Percentiles rank a stretch among this genome's conserved stretches.
Evolutionary conservation across 2,113 vertebrate genomes (phyloP).

Genomic region (Erythrolamprus reginae): DNA sequence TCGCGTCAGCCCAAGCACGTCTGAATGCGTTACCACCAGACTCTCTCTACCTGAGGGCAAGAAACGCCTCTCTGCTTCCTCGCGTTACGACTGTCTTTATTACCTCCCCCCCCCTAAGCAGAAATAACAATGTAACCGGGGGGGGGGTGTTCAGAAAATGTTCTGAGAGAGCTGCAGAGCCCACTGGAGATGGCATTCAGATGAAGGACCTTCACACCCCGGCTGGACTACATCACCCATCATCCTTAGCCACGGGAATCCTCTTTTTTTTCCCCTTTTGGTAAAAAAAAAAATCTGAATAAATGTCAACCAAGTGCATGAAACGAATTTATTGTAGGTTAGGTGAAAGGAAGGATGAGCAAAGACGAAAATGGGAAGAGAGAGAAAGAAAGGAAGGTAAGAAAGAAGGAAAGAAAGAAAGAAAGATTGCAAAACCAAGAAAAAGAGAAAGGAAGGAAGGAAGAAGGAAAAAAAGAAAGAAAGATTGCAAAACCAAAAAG

Average conservation of each 20-base stretch:
- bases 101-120: not conserved
- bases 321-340: not conserved
- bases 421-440: too few species aligned
- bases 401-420: not conserved
- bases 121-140: not conserved
- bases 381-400: not conserved
- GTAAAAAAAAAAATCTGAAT: not conserved
- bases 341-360: not conserved
- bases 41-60: not conserved
- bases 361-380: not conserved
- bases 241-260: not conserved
- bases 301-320: not conserved
- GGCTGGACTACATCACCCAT: not conserved
- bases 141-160: not conserved
- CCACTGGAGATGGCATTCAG: not conserved
- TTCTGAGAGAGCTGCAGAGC: not conserved
- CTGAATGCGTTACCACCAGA: not conserved
- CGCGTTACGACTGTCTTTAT: not conserved
- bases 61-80: not conserved
- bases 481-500: too few species aligned
- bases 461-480: too few species aligned
- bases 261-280: not conserved
- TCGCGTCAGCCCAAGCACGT: not conserved
- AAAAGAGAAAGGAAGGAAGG: too few species aligned
- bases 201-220: not conserved